Evolutionary conservation across 2,888 invertebrate species (phyloP), one percentile per base, ranked within the genome.

Genomic region (Gymnosoma rotundatum): DNA sequence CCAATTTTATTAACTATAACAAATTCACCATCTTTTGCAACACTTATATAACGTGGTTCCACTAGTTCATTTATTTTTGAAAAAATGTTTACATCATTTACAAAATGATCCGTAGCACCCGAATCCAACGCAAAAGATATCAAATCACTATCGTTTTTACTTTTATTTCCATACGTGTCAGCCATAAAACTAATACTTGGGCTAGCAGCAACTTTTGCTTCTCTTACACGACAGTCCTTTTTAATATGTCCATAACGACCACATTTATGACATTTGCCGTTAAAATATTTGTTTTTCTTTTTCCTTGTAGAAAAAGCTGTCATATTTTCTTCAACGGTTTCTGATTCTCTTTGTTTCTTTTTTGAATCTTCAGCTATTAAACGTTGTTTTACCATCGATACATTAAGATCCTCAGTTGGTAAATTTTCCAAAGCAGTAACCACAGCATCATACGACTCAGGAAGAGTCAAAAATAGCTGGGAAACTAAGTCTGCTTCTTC

Each of bases 91-190:
- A 1, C 16, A 10, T 7, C n/a, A 45, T 73, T 69, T 21, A 56
- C 45, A 10, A 69, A 56, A 25, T 61, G 63, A 38, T 54, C 74
- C 0, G 58, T 58, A 32, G 72, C 60, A 14, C 72, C 72, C 1
- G 63, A 74, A 64, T 70, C 74, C 14, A 74, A 54, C 2, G 63
- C 52, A 56, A 64, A 54, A 2, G 45, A 32, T 9, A 75, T 18
- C 16, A 38, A 8, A 8, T 38, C 16, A 48, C 21, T 25, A 25
- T 25, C 25, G 25, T 14, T 36, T 6, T 50, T n/a, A n/a, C n/a
- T n/a, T n/a, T n/a, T 61, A 8, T n/a, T n/a, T 18, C 9, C 16
- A 32, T 61, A 36, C 2, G 61, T 14, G 18, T 38, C 58, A 5
- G 58, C 32, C 50, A 73, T 72, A 60, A 72, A 72, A 56, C 72